Conservation (phyloP, 2,113 vertebrate genomes). For the Aptenodytes patagonicus region DNA sequence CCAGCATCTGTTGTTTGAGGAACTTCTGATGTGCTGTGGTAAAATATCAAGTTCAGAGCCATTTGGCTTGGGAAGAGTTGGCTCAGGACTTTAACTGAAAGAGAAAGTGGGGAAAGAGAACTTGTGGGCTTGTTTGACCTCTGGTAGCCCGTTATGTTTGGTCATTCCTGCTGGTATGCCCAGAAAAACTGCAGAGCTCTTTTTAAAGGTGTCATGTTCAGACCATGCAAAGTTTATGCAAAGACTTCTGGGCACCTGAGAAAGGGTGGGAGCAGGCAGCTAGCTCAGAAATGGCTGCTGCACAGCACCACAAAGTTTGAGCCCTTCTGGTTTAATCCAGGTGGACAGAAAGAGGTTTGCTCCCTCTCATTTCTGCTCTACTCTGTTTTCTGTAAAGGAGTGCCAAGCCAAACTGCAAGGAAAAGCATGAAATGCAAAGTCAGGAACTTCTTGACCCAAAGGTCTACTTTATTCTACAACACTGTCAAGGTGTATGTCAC, state of each 20-base stretch:
- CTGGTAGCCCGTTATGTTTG: not conserved
- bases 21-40: not conserved
- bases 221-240: not conserved
- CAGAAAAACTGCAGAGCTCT: not conserved
- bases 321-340: not conserved
- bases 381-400: not conserved
- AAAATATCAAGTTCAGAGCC: not conserved
- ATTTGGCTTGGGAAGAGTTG: not conserved
- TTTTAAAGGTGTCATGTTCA: not conserved
- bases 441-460: not conserved
- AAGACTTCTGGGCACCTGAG: not conserved
- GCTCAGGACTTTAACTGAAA: not conserved
- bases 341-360: not conserved
- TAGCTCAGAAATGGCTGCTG: not conserved
- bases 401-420: not conserved
- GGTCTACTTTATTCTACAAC: not conserved
- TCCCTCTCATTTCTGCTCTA: not conserved
- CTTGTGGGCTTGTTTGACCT: not conserved
- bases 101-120: not conserved
- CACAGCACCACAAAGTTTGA: not conserved
- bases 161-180: not conserved
- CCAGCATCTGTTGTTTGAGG: not conserved
- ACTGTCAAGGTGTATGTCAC: not conserved
- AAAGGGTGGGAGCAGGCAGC: not conserved
- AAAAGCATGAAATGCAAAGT: not conserved